phyloP scores from a whole-genome alignment of 2,888 invertebrate species.

The Embidobia sp. region DNA sequence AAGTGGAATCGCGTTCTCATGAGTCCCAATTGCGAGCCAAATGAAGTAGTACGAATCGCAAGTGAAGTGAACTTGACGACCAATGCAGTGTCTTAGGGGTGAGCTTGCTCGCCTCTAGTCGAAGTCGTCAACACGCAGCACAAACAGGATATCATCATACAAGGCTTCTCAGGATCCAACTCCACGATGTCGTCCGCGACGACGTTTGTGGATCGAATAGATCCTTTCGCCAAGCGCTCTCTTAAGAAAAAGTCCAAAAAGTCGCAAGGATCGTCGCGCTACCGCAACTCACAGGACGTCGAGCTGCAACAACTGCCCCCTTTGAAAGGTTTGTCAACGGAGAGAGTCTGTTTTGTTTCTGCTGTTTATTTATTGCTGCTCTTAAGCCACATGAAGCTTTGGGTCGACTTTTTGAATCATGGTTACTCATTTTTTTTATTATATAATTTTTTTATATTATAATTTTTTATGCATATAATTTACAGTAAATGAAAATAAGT shows the following conservation, averaged over 20 bases:
- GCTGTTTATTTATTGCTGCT: no score
- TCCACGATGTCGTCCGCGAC: constrained; percentile 86
- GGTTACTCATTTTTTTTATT: no score
- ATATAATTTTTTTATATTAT: no score
- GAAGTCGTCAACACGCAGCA: constrained; percentile 57
- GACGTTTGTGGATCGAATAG: constrained; percentile 99
- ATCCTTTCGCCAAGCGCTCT: constrained; percentile 99
- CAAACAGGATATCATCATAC: constrained; percentile 56
- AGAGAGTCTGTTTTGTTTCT: no score
- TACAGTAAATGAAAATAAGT: no score
- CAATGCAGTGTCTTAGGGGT: constrained; percentile 62
- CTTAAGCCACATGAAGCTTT: no score
- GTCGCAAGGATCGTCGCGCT: constrained; percentile 99
- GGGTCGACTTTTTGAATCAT: no score
- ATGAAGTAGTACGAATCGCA: constrained; percentile 31
- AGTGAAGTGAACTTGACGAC: constrained; percentile 50
- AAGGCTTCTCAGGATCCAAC: constrained; percentile 54
- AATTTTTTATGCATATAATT: no score
- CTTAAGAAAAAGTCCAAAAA: constrained; percentile 99
- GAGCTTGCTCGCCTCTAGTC: constrained; percentile 65
- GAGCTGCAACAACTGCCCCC: constrained; percentile 97
- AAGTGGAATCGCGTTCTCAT: constrained; percentile 26
- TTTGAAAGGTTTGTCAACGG: constrained; percentile 96
- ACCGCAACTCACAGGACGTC: constrained; percentile 98
- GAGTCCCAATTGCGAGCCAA: constrained; percentile 34